These are phyloP conservation scores for Galleria mellonella DNA, from an alignment of 1,140 invertebrate species.

Conservation along the genomic window DNA sequence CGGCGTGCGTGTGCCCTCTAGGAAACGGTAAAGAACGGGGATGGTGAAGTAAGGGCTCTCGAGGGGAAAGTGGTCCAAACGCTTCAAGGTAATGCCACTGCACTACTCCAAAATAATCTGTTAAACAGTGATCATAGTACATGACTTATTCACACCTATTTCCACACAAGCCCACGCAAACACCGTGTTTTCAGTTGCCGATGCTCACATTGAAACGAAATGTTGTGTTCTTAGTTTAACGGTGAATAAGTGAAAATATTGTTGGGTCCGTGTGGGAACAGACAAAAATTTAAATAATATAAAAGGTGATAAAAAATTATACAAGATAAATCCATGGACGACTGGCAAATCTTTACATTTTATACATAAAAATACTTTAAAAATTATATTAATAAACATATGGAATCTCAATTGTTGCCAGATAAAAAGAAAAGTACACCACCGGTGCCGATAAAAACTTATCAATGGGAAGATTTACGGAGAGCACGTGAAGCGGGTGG, in stretches of 20 bases:
- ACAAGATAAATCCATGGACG: constrained; percentile 24
- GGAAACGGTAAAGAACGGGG: constrained; percentile 34
- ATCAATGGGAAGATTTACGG: constrained; percentile 83
- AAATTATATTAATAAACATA: constrained; percentile 47
- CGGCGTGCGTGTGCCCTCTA: constrained; percentile 30
- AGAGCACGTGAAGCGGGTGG: constrained; percentile 76
- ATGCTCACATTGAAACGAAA: constrained; percentile 59
- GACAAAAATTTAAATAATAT: constrained; percentile 34
- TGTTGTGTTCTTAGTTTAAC: constrained; percentile 67
- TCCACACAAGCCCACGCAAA: constrained; percentile 70
- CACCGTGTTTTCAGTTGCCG: constrained; percentile 63
- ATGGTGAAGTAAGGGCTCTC: constrained; percentile 26
- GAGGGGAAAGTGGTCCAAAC: constrained; percentile 25
- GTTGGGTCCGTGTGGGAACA: constrained; percentile 38
- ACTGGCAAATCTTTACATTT: constrained; percentile 16
- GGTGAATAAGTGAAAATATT: constrained; percentile 40
- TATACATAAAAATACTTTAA: constrained; percentile 15
- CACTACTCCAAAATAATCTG: constrained; percentile 52
- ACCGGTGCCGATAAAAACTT: constrained; percentile 79
- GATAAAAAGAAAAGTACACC: constrained; percentile 69
- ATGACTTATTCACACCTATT: constrained; percentile 71
- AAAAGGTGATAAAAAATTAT: constrained; percentile 12
- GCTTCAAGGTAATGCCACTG: constrained; percentile 56
- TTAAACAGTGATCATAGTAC: constrained; percentile 51
- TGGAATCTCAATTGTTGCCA: constrained; percentile 69